Evolutionary conservation across 2,113 vertebrate genomes (phyloP).

Genomic region (Willisornis vidua): DNA sequence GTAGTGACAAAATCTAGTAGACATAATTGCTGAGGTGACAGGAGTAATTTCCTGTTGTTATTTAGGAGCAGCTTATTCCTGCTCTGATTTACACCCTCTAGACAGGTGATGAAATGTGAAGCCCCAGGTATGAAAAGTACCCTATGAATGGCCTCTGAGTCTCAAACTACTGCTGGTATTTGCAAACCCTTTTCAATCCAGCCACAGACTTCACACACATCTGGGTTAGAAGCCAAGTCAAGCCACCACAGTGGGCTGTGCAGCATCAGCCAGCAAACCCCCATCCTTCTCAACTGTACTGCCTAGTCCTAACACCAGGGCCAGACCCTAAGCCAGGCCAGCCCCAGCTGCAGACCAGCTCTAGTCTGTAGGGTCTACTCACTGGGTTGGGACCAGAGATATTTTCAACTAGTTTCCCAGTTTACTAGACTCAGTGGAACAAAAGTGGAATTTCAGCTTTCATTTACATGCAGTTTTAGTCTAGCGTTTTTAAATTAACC

Average conservation of each 20-base stretch:
- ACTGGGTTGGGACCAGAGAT: neutral
- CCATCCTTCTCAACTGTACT: neutral
- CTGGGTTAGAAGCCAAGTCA: neutral
- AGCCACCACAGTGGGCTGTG: neutral
- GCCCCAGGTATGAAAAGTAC: neutral
- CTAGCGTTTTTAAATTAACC: conserved; percentile 64
- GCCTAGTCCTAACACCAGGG: neutral
- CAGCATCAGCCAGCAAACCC: neutral
- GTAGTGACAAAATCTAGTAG: neutral
- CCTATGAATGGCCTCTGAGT: neutral
- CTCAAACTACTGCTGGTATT: neutral
- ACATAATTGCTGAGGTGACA: neutral
- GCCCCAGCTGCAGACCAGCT: neutral
- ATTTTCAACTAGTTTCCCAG: conserved; percentile 6
- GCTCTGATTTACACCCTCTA: neutral
- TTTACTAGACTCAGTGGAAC: conserved; percentile 30
- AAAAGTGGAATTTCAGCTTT: conserved; percentile 71
- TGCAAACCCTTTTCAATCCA: neutral
- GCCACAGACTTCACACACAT: neutral
- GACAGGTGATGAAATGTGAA: neutral
- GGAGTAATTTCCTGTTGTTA: neutral
- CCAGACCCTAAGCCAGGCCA: neutral
- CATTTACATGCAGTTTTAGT: conserved; percentile 59
- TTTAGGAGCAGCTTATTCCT: neutral
- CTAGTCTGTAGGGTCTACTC: neutral